phyloP scores from a whole-genome alignment of 2,888 invertebrate genomes.

The Poecilus cupreus region DNA sequence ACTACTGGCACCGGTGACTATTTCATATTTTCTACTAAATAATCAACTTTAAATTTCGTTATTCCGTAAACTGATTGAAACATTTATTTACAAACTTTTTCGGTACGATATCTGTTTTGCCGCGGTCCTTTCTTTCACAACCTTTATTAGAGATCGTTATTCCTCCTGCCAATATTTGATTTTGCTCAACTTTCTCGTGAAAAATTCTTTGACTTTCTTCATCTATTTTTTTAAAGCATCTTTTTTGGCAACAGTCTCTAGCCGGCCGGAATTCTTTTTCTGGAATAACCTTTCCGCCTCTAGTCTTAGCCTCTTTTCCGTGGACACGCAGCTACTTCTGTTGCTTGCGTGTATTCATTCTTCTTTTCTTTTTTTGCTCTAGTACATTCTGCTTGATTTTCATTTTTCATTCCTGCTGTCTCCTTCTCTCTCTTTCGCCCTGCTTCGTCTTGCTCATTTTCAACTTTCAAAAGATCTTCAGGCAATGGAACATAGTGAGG shows the following conservation, averaged over 20 bases:
- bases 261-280: not conserved
- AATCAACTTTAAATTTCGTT: not conserved
- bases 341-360: slow-evolving; percentile 4
- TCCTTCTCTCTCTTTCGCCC: not conserved
- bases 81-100: not conserved
- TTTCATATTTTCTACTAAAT: not conserved
- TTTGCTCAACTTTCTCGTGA: slow-evolving; percentile 27
- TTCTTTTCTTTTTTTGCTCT: slow-evolving; percentile 6
- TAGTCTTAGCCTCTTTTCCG: slow-evolving; percentile 19
- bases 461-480: not conserved
- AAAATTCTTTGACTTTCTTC: slow-evolving; percentile 1
- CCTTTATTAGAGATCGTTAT: slow-evolving; percentile 4
- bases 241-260: slow-evolving; percentile 31
- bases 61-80: not conserved
- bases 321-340: slow-evolving; percentile 22
- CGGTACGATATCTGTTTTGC: slow-evolving; percentile 1
- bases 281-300: slow-evolving; percentile 9
- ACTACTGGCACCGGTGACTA: not conserved
- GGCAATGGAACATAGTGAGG: not conserved
- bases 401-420: slow-evolving; percentile 37
- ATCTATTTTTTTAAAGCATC: slow-evolving; percentile 39
- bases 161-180: slow-evolving; percentile 27
- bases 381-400: not conserved
- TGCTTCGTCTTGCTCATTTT: slow-evolving; percentile 19
- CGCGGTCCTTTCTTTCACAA: slow-evolving; percentile 13